Base-by-base conservation (phyloP, 2,113 vertebrate species). In the Coptodon rendalli region DNA sequence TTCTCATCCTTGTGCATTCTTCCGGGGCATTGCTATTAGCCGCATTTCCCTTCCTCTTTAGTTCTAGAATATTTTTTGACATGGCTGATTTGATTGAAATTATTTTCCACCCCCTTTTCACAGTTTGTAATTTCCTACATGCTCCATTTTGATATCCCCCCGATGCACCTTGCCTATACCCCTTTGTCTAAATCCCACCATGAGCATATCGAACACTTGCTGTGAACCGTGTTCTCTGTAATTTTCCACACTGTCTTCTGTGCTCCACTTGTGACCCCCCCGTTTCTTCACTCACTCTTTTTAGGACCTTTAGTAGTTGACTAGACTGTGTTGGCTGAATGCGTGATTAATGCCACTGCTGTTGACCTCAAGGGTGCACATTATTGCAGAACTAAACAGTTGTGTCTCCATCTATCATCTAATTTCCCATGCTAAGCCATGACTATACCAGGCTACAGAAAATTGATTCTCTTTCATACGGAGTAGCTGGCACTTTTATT, bases 351-450 rank as follows among this genome's bases (percentile, higher is more conserved):
- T 90, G 86, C 68, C 45, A 24, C 84, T 40, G 61, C 84, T 84
- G 81, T 92, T 93, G 91, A 93, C 89, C 89, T 92, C 80, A 56
- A 86, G 83, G 90, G 83, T 88, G 82, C 91, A 91, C 87, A 91
- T 92, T 89, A 91, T 91, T 84, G 87, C 91, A 79, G 81, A 93
- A 82, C 87, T 91, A 86, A 91, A 94, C 82, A 80, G 90, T 89
- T 88, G 63, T 80, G 53, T 89, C 90, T 87, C 82, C 87, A 91
- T 94, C 89, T 86, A 91, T 93, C 92, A 93, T 90, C 81, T 86
- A 52, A 89, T 95, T 90, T 89, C 53, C 43, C 56, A 71, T 83
- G 81, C 84, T 89, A 71, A 91, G 34, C 71, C 7, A 7, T 10
- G 11, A 61, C 86, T 73, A 83, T 68, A 89, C 40, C 52, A 78